Conservation (phyloP, 2,113 vertebrate species). For the Sula dactylatra region DNA sequence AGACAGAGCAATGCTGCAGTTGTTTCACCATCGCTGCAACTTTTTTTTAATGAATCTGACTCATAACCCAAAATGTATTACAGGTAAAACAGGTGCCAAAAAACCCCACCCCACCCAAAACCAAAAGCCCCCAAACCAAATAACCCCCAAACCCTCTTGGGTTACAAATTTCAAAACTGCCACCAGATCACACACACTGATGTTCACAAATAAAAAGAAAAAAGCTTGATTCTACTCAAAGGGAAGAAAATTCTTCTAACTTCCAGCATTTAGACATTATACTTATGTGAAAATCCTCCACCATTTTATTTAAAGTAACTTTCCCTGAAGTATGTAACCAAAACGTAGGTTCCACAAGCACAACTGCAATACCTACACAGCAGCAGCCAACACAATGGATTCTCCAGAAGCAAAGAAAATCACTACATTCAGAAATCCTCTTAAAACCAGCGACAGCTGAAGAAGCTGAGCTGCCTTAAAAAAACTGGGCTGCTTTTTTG, state of each 20-base stretch:
- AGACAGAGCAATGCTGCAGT: background rate
- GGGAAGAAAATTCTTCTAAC: background rate
- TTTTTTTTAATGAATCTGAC: background rate
- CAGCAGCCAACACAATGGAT: background rate
- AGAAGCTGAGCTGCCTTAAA: conserved; percentile 9
- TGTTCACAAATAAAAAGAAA: background rate
- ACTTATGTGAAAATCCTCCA: background rate
- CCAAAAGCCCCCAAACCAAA: background rate
- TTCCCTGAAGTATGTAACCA: background rate
- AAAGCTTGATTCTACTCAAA: background rate
- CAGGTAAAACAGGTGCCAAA: background rate
- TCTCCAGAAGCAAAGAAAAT: background rate
- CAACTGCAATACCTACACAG: background rate
- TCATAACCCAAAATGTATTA: background rate
- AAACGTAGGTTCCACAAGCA: background rate
- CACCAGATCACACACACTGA: background rate
- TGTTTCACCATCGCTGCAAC: background rate
- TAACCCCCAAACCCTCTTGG: background rate
- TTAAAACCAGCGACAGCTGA: background rate
- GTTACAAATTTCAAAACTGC: background rate
- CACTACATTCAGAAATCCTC: background rate
- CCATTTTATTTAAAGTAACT: background rate
- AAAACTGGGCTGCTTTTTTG: conserved; percentile 9
- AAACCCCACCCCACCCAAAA: background rate
- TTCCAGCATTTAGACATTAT: background rate